phyloP scores from a whole-genome alignment of 2,797 vertebrate genomes.

The Dicrostonyx torquatus region DNA sequence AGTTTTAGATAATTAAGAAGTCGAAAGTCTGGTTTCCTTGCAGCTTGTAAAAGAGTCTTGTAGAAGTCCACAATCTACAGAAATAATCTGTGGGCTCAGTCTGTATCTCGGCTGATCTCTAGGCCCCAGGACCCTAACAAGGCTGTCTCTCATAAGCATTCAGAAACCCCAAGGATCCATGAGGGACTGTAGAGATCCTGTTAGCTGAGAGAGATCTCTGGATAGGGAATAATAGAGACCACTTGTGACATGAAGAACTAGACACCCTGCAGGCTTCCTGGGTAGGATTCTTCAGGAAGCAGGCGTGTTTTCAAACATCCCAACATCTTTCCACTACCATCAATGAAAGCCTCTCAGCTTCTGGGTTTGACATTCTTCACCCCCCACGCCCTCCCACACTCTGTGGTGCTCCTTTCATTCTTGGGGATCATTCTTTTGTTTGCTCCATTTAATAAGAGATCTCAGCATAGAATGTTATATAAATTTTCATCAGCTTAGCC shows the following conservation, averaged over 20 bases:
- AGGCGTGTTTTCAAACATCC: not conserved
- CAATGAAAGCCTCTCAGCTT: not conserved
- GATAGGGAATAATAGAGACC: not conserved
- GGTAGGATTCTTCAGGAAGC: not conserved
- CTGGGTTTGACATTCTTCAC: not conserved
- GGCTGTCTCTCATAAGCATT: not conserved
- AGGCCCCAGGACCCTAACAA: not conserved
- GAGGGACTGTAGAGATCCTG: rapidly evolving
- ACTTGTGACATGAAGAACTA: not conserved
- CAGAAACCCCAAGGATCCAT: not conserved
- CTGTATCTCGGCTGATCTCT: rapidly evolving
- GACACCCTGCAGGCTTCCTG: not conserved
- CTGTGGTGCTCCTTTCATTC: not conserved
- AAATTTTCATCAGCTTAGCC: not conserved
- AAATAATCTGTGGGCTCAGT: not conserved
- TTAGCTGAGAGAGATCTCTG: not conserved
- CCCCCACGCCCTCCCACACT: not conserved
- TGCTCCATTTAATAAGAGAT: conserved; percentile 30
- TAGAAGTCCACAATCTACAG: not conserved
- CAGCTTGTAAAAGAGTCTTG: not conserved
- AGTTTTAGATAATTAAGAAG: not conserved
- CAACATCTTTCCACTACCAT: not conserved
- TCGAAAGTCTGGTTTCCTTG: not conserved
- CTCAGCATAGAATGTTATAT: not conserved
- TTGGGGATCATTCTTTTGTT: not conserved